Base-by-base conservation (phyloP, 2,888 invertebrate genomes). In the Linyphia triangularis region DNA sequence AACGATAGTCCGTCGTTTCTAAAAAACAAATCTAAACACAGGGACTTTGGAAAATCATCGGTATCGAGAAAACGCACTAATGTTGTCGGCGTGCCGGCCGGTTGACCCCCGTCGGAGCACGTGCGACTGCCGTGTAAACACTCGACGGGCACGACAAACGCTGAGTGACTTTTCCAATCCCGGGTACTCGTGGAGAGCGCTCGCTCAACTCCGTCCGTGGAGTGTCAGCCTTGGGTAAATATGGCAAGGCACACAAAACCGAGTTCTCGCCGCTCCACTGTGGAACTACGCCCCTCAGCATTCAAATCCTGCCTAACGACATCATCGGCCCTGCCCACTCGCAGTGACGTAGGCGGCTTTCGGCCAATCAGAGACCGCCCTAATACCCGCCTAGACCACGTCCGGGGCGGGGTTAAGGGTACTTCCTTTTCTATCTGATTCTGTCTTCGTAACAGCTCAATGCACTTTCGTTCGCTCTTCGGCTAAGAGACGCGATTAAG, bases 181-280 rank as follows among this genome's bases (percentile, higher is more conserved):
- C 67, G 70, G 78, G 81, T 43, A 81, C 86, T 86, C 86, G 51
- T 86, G 81, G 75, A 75, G n/a, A 81, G 72, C 81, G 70, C 75
- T 40, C n/a, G 77, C 83, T 67, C 37, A 83, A 88, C 88, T 88
- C 77, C 88, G 77, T 26, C 69, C 61, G 70, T 88, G 77, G 83
- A 88, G 88, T 88, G 88, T 83, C 88, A 77, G 81, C 88, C 88
- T 78, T 88, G 77, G 88, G 88, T 88, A 88, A 88, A 88, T 88
- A 88, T 82, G 88, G 88, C 69, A 88, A 77, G 88, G 88, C 88
- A 88, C 88, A 88, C 88, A 88, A 88, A 88, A 83, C 88, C 88
- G 61, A 78, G 78, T 78, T 85, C 85, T 59, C 88, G 67, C 81
- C 67, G 51, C 75, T 67, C 67, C 75, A 82, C 22, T 37, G 65